These are phyloP conservation scores for Puffinus mauretanicus DNA, from an alignment of 2,113 vertebrate genomes.

Conservation along the genomic window DNA sequence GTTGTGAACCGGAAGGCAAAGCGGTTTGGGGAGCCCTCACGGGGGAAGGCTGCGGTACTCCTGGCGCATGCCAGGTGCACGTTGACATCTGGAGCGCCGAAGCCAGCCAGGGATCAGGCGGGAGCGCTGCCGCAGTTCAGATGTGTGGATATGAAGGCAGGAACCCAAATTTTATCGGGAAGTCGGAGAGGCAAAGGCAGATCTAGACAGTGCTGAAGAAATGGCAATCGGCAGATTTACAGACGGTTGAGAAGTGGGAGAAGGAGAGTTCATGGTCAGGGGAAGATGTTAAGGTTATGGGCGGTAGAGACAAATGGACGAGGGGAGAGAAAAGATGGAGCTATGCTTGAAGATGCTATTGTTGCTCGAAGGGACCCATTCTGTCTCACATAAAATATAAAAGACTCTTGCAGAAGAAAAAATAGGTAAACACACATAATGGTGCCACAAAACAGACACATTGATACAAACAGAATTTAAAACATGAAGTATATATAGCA, in stretches of 20 bases:
- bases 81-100: not conserved
- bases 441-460: constrained; percentile 21
- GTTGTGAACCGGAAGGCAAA: not conserved
- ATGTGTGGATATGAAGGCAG: not conserved
- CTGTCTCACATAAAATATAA: not conserved
- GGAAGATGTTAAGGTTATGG: not conserved
- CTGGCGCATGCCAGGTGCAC: not conserved
- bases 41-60: fast-evolving
- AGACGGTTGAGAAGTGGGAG: not conserved
- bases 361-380: not conserved
- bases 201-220: not conserved
- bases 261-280: constrained; percentile 5
- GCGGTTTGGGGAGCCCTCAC: fast-evolving
- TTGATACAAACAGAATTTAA: constrained; percentile 33
- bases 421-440: not conserved
- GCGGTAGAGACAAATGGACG: not conserved
- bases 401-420: not conserved
- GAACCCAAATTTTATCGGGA: not conserved
- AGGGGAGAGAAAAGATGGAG: not conserved
- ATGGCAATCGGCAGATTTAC: not conserved
- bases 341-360: not conserved
- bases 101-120: not conserved
- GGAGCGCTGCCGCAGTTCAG: not conserved
- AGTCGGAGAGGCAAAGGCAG: not conserved
- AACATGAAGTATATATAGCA: not conserved